A percentile compares a stretch with the other conserved stretches of the same genome.
These are phyloP conservation scores for Dipodomys spectabilis DNA, from an alignment of 2,113 vertebrate genomes.

Conservation along the genomic window DNA sequence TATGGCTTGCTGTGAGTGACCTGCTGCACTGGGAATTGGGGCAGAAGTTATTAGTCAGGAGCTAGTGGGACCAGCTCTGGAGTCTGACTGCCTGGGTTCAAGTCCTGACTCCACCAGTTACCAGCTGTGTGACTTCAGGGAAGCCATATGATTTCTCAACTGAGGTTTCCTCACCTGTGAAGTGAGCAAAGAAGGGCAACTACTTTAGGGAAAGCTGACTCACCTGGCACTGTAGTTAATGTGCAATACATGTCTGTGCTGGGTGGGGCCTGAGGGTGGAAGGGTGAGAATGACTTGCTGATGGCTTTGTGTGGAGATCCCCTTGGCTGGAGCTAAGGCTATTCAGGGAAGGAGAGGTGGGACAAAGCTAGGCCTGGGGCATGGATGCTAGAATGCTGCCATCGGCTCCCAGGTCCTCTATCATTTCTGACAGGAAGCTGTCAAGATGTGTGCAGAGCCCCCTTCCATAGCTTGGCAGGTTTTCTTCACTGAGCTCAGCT, in stretches of 20 bases:
- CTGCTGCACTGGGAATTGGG: neutral
- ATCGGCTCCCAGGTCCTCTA: neutral
- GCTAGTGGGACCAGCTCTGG: neutral
- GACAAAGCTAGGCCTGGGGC: neutral
- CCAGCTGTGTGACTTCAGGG: neutral
- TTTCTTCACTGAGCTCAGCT: neutral
- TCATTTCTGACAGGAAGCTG: neutral
- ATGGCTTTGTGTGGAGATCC: neutral
- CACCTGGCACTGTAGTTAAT: neutral
- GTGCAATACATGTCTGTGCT: neutral
- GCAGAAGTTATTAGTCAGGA: neutral
- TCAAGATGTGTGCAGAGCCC: neutral
- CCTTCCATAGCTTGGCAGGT: neutral
- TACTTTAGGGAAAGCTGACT: neutral
- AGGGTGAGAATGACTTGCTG: neutral
- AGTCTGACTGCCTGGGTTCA: neutral
- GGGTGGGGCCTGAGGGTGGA: neutral
- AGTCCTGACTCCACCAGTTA: neutral
- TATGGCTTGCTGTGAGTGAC: fast-evolving
- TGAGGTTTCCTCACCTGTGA: neutral
- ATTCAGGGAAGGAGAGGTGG: neutral
- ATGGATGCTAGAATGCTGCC: neutral
- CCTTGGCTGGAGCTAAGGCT: neutral
- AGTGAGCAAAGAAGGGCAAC: neutral
- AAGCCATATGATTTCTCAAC: neutral